Evolutionary conservation across 2,888 invertebrate genomes (phyloP), one percentile per base, ranked within the genome.

Genomic region (Oegoconia quadripuncta): DNA sequence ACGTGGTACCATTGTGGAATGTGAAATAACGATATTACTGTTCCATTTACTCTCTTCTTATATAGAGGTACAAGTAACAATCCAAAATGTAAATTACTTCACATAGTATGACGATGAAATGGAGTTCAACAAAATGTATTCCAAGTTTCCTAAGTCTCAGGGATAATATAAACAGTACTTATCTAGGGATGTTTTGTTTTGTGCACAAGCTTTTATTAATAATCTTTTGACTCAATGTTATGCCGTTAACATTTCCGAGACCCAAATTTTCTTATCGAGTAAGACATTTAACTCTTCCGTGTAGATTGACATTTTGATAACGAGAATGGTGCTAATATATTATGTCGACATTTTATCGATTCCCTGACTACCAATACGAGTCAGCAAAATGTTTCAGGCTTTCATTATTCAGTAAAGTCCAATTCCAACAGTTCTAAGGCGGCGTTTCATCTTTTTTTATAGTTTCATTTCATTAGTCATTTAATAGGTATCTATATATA

Each of bases 1-100:
- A 56, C 55, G 52, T 50, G 48, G 50, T 50, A 42, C 29, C 58
- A 75, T 77, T 77, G 77, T 78, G 53, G 55, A 51, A 55, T 50
- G 55, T 63, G 73, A 69, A 72, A 60, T 67, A 70, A 69, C 66
- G 72, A 71, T 76, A 77, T 72, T 70, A 69, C 71, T 59, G 65
- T 60, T 48, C 66, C 64, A 64, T 74, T 75, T 66, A 51, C 66
- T 62, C 59, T 60, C 62, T 65, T 59, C 59, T 46, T 51, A 75
- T 74, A 78, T 79, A 77, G 76, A 77, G 74, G 59, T 57, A 58
- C 60, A 53, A 52, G 51, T 51, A 20, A 57, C 55, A 55, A 58
- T 69, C 68, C 59, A 55, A 64, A 64, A 69, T 61, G 62, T 50
- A 52, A 50, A 56, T 55, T 56, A 50, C 50, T 42, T 50, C 50